A percentile compares a stretch with the other conserved stretches of the same genome.
phyloP scores from a whole-genome alignment of 2,888 invertebrate genomes.

The Apamea monoglypha region DNA sequence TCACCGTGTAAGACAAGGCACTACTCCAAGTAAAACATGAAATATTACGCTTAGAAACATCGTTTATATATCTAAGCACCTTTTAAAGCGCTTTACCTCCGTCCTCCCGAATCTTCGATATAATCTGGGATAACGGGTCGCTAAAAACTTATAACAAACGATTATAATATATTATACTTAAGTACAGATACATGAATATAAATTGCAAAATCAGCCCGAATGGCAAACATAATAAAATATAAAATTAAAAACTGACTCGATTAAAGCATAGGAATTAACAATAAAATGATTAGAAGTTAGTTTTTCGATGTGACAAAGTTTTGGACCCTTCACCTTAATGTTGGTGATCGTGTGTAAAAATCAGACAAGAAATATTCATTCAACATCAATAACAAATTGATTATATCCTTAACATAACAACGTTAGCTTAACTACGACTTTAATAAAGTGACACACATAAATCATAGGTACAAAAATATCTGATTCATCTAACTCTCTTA shows the following conservation, averaged over 20 bases:
- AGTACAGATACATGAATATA: slow-evolving; percentile 62
- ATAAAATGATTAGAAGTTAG: slow-evolving; percentile 56
- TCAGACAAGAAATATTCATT: slow-evolving; percentile 52
- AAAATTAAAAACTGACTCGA: slow-evolving; percentile 65
- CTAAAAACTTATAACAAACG: slow-evolving; percentile 66
- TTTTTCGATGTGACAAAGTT: slow-evolving; percentile 55
- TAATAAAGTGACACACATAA: slow-evolving; percentile 19
- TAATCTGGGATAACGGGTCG: slow-evolving; percentile 81
- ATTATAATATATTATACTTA: slow-evolving; percentile 62
- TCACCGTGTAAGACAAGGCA: slow-evolving; percentile 56
- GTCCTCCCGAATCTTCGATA: slow-evolving; percentile 80
- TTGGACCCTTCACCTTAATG: slow-evolving; percentile 63
- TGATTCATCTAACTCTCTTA: slow-evolving; percentile 28
- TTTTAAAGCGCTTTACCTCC: slow-evolving; percentile 73
- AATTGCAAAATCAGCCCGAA: slow-evolving; percentile 59
- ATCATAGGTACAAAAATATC: slow-evolving; percentile 24
- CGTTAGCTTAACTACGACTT: slow-evolving; percentile 53
- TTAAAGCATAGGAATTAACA: slow-evolving; percentile 58
- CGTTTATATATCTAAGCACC: slow-evolving; percentile 76
- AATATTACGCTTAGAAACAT: slow-evolving; percentile 52
- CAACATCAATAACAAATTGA: slow-evolving; percentile 53
- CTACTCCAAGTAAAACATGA: slow-evolving; percentile 50
- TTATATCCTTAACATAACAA: slow-evolving; percentile 42
- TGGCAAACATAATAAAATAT: slow-evolving; percentile 55
- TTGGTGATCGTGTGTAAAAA: slow-evolving; percentile 51